Evolutionary conservation across 2,113 vertebrate genomes (phyloP).

Genomic region (Xyliphius kryptos): DNA sequence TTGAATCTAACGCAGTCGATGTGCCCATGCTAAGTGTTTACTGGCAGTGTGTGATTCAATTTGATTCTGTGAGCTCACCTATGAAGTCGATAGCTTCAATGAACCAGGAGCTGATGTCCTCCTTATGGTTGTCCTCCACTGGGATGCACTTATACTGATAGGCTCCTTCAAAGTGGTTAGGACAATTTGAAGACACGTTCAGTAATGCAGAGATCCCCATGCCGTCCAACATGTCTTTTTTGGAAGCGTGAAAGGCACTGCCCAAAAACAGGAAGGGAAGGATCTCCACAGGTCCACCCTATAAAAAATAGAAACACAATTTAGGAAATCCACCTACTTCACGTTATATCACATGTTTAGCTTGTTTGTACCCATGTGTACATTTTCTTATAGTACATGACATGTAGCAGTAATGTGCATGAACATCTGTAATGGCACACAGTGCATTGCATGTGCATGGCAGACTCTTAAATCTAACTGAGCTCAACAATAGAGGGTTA

Average conservation of each 20-base stretch:
- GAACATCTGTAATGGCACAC: too few relatives aligned
- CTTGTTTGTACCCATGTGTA: too few relatives aligned
- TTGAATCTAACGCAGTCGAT: too few relatives aligned
- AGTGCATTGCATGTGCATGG: too few relatives aligned
- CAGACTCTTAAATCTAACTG: too few relatives aligned
- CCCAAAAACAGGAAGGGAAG: slow-evolving; percentile 94
- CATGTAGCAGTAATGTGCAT: too few relatives aligned
- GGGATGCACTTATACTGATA: slow-evolving; percentile 97
- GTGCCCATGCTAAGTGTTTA: too few relatives aligned
- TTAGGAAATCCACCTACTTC: too few relatives aligned
- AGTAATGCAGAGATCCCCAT: slow-evolving; percentile 90
- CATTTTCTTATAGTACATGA: too few relatives aligned
- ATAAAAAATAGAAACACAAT: neutral
- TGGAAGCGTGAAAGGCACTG: slow-evolving; percentile 92
- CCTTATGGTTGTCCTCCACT: slow-evolving; percentile 96
- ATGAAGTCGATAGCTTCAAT: slow-evolving; percentile 97
- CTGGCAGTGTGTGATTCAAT: too few relatives aligned
- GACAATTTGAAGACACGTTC: slow-evolving; percentile 94
- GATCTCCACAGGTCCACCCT: slow-evolving; percentile 96
- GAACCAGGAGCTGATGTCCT: slow-evolving; percentile 98
- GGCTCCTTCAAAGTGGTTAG: slow-evolving; percentile 92
- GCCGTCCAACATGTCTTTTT: slow-evolving; percentile 87
- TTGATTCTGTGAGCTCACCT: slow-evolving; percentile 70
- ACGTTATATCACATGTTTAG: too few relatives aligned
- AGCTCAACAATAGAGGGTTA: too few relatives aligned